Evolutionary conservation across 2,797 vertebrate species (phyloP), one percentile per base, ranked within the genome.

Genomic region (Molossus molossus): DNA sequence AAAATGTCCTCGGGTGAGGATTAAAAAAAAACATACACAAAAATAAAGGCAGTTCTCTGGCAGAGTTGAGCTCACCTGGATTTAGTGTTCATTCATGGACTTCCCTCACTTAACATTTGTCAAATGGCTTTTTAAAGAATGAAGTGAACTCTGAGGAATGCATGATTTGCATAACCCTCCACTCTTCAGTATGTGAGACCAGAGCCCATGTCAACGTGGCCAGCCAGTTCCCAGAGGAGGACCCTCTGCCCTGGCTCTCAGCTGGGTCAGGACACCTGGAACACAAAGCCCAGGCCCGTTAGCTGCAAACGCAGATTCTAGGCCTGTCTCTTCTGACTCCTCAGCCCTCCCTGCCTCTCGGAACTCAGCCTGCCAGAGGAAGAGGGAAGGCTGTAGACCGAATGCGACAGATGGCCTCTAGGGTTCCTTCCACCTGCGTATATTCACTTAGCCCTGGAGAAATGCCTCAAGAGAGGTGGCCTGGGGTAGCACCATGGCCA

Each of bases 121-220:
- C 57, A 48, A 20, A 62, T 27, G 80, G 45, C 62, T 82, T 87
- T 94, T 81, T 14, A 84, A 92, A 84, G 82, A 91, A 90, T 81
- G 82, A 65, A 15, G 25, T 72, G 55, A 62, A 79, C 69, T 70
- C 80, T 53, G 23, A 55, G 29, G 9, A 4, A 69, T 60, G 14
- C 67, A 20, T 69, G 21, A 29, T 91, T 69, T 64, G n/a, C 27
- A 1, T 55, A 53, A 48, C 75, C 45, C 9, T 23, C 69, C 9
- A 57, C 45, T 37, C 0, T 58, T 64, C n/a, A 3, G 1, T 64
- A 25, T 15, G 0, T 40, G 83, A 85, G 18, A 62, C 48, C 72
- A 29, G 29, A 62, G 65, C 76, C 50, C 15, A 0, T 3, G 11
- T 72, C n/a, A 4, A 11, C 48, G 60, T 48, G n/a, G 53, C 20